Percentiles rank a stretch among this genome's conserved stretches.
Conservation (phyloP, 2,888 invertebrate species). For the Petrolisthes manimaculis region DNA sequence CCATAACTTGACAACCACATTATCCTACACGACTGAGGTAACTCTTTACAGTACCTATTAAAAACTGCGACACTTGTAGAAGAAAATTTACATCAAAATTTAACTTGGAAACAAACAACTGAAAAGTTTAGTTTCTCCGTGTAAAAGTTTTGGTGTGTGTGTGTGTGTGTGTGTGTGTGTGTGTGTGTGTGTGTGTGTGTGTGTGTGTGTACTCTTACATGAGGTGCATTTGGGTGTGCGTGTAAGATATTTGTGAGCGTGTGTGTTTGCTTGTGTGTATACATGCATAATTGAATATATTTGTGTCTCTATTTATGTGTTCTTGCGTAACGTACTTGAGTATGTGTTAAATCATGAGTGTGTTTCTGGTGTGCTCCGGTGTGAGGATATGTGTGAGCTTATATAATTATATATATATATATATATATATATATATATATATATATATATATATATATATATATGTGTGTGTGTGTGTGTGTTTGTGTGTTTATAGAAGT, state of each 20-base stretch:
- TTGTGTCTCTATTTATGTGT: neutral
- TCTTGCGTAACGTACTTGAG: neutral
- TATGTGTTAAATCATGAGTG: neutral
- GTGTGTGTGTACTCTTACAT: neutral
- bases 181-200: slow-evolving; percentile 1
- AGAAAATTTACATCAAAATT: no score
- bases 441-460: neutral
- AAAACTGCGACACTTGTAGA: no score
- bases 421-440: neutral
- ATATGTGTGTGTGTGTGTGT: neutral
- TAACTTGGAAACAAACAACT: no score
- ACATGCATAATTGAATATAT: neutral
- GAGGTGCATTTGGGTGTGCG: neutral
- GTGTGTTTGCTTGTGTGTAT: neutral
- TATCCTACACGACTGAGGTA: no score
- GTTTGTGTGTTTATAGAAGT: neutral
- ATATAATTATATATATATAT: neutral
- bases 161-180: slow-evolving; percentile 1
- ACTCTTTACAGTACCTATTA: no score
- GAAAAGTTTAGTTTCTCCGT: no score
- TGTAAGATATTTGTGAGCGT: neutral
- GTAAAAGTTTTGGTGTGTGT: neutral
- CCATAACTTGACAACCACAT: no score
- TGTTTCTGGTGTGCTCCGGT: neutral
- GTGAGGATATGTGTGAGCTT: neutral